A percentile compares a stretch with the other conserved stretches of the same genome.
Evolutionary conservation across 2,113 vertebrate genomes (phyloP).

Genomic region (Sisor rabdophorus): DNA sequence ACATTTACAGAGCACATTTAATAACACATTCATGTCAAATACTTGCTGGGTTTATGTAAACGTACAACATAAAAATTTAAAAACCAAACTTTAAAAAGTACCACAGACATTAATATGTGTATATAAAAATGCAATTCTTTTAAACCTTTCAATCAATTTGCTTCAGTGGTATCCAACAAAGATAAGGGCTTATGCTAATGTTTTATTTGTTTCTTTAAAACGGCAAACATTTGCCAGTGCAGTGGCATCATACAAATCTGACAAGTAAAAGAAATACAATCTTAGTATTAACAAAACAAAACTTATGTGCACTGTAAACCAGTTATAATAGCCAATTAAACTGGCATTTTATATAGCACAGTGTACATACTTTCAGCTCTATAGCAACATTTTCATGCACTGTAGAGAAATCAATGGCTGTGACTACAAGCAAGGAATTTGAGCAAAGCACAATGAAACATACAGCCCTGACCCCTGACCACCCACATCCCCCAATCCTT

Average conservation of each 20-base stretch:
- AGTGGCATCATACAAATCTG: neutral
- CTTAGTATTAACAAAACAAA: neutral
- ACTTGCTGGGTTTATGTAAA: conserved; percentile 36
- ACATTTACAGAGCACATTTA: conserved; percentile 17
- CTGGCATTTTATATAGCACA: neutral
- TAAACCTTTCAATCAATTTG: neutral
- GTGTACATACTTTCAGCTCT: neutral
- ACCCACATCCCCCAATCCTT: conserved; percentile 8
- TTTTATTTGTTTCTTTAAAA: neutral
- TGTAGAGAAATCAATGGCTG: neutral
- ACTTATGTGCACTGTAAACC: neutral
- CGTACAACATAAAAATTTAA: conserved; percentile 13
- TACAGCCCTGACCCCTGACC: neutral
- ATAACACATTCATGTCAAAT: conserved; percentile 32
- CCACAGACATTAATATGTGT: conserved; percentile 10
- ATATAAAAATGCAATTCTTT: neutral
- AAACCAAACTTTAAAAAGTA: conserved; percentile 20
- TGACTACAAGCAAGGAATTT: conserved; percentile 11
- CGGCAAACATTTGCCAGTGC: neutral
- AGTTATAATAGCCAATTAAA: neutral
- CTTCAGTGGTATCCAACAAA: neutral
- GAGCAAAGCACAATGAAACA: conserved; percentile 18
- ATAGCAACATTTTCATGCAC: neutral
- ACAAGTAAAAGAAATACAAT: neutral
- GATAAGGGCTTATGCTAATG: neutral